These are phyloP conservation scores for Ptychoptera albimana DNA, from an alignment of 2,888 invertebrate genomes.

Conservation along the genomic window DNA sequence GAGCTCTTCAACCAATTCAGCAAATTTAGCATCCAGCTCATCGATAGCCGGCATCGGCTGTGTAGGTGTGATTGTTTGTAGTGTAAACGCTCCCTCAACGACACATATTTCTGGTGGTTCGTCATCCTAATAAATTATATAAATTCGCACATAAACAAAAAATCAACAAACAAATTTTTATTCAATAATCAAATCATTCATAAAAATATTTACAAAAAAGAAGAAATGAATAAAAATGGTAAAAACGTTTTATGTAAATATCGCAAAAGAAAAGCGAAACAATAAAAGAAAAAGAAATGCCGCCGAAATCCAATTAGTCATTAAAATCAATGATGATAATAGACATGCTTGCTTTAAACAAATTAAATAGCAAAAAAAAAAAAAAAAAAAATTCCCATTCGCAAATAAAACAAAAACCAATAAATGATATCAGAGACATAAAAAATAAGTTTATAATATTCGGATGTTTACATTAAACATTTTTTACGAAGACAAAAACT, in stretches of 20 bases:
- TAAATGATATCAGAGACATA: not conserved
- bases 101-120: constrained; percentile 94
- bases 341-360: too few species aligned
- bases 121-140: constrained; percentile 60
- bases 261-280: too few species aligned
- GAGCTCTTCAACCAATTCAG: constrained; percentile 88
- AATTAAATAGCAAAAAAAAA: too few species aligned
- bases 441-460: not conserved
- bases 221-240: too few species aligned
- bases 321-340: too few species aligned
- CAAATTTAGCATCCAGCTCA: constrained; percentile 85
- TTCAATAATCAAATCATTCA: not conserved
- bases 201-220: not conserved
- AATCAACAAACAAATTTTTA: not conserved
- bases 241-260: too few species aligned
- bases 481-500: too few species aligned
- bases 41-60: constrained; percentile 88
- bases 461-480: too few species aligned
- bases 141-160: not conserved
- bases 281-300: too few species aligned
- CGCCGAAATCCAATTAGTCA: too few species aligned
- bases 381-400: too few species aligned
- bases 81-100: constrained; percentile 73
- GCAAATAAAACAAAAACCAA: not conserved
- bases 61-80: constrained; percentile 81